A percentile compares a stretch with the other conserved stretches of the same genome.
phyloP scores from a whole-genome alignment of 1,140 invertebrate species.

The Pseudoatta argentina region DNA sequence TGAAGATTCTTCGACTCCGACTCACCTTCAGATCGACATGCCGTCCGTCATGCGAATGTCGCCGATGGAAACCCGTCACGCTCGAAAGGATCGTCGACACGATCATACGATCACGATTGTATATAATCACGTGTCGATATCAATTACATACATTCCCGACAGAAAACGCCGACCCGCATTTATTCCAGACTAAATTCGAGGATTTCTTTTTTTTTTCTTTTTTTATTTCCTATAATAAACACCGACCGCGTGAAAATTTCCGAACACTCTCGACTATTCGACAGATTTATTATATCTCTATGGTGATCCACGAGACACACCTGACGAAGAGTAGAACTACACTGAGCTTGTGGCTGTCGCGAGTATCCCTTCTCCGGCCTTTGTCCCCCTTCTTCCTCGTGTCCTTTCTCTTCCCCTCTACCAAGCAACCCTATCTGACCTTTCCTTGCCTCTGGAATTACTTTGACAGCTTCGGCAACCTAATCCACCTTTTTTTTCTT shows the following conservation, averaged over 20 bases:
- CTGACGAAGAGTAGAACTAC: conserved; percentile 63
- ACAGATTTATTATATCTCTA: neutral
- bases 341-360: conserved; percentile 66
- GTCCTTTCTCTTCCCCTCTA: conserved; percentile 58
- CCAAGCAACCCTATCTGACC: conserved; percentile 41
- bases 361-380: conserved; percentile 45
- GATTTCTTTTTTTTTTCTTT: neutral
- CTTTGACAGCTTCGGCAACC: conserved; percentile 36
- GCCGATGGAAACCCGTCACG: conserved; percentile 76
- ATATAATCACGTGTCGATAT: conserved; percentile 47
- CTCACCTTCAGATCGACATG: conserved; percentile 73
- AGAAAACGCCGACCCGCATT: neutral
- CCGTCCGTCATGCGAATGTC: conserved; percentile 71
- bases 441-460: conserved; percentile 24
- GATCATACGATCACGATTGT: conserved; percentile 69
- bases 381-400: neutral
- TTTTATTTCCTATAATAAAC: neutral
- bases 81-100: conserved; percentile 75
- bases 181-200: neutral
- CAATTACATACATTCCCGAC: conserved; percentile 54
- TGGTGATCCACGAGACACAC: conserved; percentile 64
- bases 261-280: neutral
- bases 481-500: neutral
- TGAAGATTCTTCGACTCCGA: conserved; percentile 13
- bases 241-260: neutral